Percentiles rank a stretch among this genome's conserved stretches.
Evolutionary conservation across 2,113 vertebrate genomes (phyloP).

Genomic region (Pluvianellus socialis): DNA sequence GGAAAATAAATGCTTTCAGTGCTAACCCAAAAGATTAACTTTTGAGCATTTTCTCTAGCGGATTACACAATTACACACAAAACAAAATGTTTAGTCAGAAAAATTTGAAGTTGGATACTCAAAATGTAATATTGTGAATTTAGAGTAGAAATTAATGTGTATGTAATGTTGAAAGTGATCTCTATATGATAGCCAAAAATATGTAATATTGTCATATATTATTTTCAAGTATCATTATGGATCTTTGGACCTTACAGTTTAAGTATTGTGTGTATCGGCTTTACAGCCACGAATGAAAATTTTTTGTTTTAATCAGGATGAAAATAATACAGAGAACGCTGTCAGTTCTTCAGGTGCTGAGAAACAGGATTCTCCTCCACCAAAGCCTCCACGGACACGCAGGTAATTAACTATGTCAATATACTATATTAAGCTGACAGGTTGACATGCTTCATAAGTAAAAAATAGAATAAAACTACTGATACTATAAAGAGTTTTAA

Average conservation of each 20-base stretch:
- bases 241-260: background rate
- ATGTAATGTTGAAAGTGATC: background rate
- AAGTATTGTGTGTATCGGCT: background rate
- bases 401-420: slow-evolving; percentile 74
- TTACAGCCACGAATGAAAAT: background rate
- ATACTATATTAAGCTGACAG: background rate
- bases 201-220: background rate
- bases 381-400: slow-evolving; percentile 93
- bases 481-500: background rate
- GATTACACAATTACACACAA: background rate
- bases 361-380: slow-evolving; percentile 91
- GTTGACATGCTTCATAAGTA: background rate
- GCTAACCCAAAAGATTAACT: background rate
- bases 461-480: background rate
- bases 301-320: slow-evolving; percentile 79
- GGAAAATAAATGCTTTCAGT: background rate
- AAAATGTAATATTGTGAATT: background rate
- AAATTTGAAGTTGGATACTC: background rate
- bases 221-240: background rate
- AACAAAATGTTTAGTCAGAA: background rate
- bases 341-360: slow-evolving; percentile 81
- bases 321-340: slow-evolving; percentile 85
- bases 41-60: background rate
- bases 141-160: background rate
- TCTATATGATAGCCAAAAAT: background rate